These are phyloP conservation scores for Papilio protenor DNA, from an alignment of 2,888 invertebrate species.

Conservation along the genomic window DNA sequence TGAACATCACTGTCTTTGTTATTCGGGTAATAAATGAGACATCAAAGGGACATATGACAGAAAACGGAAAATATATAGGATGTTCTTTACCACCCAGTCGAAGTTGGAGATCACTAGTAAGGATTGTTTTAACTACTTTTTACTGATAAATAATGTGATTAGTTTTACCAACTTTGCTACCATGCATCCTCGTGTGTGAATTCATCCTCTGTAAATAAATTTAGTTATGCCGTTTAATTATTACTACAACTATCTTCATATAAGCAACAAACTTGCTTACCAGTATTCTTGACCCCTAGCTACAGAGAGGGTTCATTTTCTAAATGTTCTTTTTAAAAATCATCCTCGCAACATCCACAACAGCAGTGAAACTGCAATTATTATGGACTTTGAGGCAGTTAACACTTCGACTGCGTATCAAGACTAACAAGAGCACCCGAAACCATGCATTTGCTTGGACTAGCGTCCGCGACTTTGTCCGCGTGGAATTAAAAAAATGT, in stretches of 20 bases:
- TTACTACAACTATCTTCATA: background rate
- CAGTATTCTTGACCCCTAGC: background rate
- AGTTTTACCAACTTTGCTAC: conserved; percentile 33
- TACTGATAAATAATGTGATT: background rate
- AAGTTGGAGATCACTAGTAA: background rate
- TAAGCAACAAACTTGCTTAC: conserved; percentile 12
- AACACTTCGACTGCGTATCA: background rate
- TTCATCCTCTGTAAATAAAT: conserved; percentile 24
- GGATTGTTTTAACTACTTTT: background rate
- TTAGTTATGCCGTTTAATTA: background rate
- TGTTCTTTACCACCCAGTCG: too few species aligned
- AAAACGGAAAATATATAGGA: background rate
- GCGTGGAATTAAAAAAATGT: too few species aligned
- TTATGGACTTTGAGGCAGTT: background rate
- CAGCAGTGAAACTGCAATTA: conserved; percentile 16
- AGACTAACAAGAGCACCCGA: too few species aligned
- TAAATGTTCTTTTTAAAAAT: background rate
- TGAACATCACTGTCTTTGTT: too few species aligned
- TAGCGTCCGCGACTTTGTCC: too few species aligned
- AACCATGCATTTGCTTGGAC: too few species aligned
- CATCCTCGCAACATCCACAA: background rate
- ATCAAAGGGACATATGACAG: too few species aligned
- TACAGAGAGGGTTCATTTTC: background rate
- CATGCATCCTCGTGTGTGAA: conserved; percentile 8
- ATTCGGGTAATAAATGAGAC: too few species aligned